A percentile compares a stretch with the other conserved stretches of the same genome.
Evolutionary conservation across 2,888 invertebrate genomes (phyloP).

Genomic region (Ophion ventricosus): DNA sequence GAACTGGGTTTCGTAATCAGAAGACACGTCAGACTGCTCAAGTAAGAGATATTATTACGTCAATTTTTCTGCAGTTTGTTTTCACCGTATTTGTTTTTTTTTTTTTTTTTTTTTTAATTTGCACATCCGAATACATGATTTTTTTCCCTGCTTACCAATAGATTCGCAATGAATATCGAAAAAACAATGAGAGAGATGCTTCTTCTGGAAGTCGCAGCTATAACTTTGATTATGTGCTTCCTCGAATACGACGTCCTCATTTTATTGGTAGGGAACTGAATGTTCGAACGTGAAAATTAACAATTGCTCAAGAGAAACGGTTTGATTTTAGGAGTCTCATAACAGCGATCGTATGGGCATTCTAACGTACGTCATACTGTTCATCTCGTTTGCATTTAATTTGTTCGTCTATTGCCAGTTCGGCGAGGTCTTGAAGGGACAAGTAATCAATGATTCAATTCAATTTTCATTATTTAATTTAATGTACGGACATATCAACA

Average conservation of each 20-base stretch:
- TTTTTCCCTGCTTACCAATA: slow-evolving; percentile 28
- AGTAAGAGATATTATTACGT: slow-evolving; percentile 65
- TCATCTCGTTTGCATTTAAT: slow-evolving; percentile 17
- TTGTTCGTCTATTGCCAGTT: slow-evolving; percentile 44
- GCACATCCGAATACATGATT: slow-evolving; percentile 17
- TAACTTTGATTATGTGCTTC: slow-evolving; percentile 77
- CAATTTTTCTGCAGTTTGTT: background rate
- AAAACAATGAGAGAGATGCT: slow-evolving; percentile 73
- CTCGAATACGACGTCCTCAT: slow-evolving; percentile 72
- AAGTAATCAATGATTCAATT: slow-evolving; percentile 10
- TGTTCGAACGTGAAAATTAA: background rate
- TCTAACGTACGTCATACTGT: slow-evolving; percentile 18
- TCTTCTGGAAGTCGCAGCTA: slow-evolving; percentile 75
- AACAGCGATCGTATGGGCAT: slow-evolving; percentile 8
- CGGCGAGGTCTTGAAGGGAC: slow-evolving; percentile 26
- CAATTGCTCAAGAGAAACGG: background rate
- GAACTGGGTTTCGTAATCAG: slow-evolving; percentile 61
- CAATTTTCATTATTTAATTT: background rate
- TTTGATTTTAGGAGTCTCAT: slow-evolving; percentile 40
- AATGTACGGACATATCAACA: background rate
- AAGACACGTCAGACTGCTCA: slow-evolving; percentile 67
- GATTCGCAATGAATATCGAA: slow-evolving; percentile 73
- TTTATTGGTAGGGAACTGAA: slow-evolving; percentile 73
- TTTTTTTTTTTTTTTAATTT: background rate
- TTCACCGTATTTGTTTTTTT: background rate